Base-by-base conservation (phyloP, 2,888 invertebrate species). In the Sinodicranocentrus sp. region DNA sequence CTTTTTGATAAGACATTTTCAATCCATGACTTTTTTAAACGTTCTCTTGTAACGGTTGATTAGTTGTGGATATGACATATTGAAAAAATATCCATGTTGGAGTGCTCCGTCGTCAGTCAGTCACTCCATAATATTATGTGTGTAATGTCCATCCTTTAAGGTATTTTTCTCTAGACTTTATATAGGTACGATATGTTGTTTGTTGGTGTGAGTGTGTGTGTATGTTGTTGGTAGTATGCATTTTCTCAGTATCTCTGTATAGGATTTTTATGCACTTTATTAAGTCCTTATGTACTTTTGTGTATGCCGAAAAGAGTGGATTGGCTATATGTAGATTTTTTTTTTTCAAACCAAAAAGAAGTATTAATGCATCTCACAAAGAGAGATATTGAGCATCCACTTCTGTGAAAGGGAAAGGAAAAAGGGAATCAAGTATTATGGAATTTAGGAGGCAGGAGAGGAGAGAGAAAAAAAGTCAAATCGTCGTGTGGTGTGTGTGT, bases 371-470 rank as follows among this genome's bases (percentile, higher is more conserved):
- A 63, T 28, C 26, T 59, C 59, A 8, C n/a, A n/a, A n/a, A n/a
- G n/a, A n/a, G n/a, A n/a, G n/a, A n/a, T n/a, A n/a, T n/a, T n/a
- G n/a, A n/a, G n/a, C 33, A 33, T 33, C 33, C 10, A 33, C 33
- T 33, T 33, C 10, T 33, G 33, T 33, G 63, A 63, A 63, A 63
- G 33, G 33, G 63, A 63, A 63, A 63, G 63, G 67, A 68, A 68
- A 65, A 43, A 44, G 21, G 67, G 43, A 44, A 44, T 44, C 48
- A 44, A 44, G 44, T 23, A 43, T 23, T 68, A 44, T 44, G 43
- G 63, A 63, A 63, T 63, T 63, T 39, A 28, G n/a, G n/a, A n/a
- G 15, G 59, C 63, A 28, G 39, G 17, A 39, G 63, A 17, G 48
- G 2, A 63, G 33, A 63, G 63, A 63, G 19, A 17, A 63, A 43